A percentile compares a stretch with the other conserved stretches of the same genome.
These are phyloP conservation scores for Ramphastos sulfuratus DNA, from an alignment of 2,113 vertebrate genomes.

Conservation along the genomic window DNA sequence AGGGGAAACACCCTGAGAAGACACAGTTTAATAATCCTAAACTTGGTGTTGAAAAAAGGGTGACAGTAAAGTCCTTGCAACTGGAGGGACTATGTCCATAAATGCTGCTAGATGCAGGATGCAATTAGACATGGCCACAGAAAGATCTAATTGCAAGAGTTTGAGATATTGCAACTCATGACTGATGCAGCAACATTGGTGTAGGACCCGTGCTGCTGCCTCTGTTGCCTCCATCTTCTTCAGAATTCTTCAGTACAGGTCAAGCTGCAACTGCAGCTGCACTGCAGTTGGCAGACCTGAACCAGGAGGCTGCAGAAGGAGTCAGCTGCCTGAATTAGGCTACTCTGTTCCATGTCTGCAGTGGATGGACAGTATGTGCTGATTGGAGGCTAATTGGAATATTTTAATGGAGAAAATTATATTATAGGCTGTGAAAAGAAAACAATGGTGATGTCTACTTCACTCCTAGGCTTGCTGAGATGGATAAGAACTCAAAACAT, in stretches of 20 bases:
- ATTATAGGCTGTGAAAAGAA: too few species aligned
- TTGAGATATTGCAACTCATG: rapidly evolving
- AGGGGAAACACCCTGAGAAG: not conserved
- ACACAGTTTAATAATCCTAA: not conserved
- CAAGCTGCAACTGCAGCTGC: not conserved
- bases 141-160: not conserved
- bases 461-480: too few species aligned
- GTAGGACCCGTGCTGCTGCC: not conserved
- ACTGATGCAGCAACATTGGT: not conserved
- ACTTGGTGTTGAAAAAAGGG: not conserved
- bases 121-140: rapidly evolving
- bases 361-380: too few species aligned
- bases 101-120: not conserved
- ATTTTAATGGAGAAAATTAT: too few species aligned
- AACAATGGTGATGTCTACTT: too few species aligned
- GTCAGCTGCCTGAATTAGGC: not conserved
- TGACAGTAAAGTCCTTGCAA: not conserved
- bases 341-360: not conserved
- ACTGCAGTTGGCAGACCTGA: not conserved
- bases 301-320: not conserved
- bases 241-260: not conserved
- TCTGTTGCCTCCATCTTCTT: not conserved
- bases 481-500: too few species aligned
- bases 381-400: too few species aligned
- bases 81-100: not conserved